These are phyloP conservation scores for Clarias platycephalus DNA, from an alignment of 2,797 vertebrate species.

Conservation along the genomic window DNA sequence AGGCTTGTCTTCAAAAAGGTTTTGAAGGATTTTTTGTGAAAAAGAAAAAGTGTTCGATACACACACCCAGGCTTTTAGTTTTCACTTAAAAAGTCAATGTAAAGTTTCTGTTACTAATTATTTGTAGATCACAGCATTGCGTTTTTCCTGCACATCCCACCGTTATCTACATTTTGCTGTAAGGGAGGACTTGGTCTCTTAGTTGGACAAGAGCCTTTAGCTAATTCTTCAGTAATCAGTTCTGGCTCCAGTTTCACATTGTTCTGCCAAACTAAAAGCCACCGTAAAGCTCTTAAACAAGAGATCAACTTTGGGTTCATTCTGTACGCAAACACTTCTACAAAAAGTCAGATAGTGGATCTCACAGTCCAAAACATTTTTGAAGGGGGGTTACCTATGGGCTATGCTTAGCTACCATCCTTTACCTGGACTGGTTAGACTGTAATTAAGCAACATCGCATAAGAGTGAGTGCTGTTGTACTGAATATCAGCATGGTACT, in stretches of 20 bases:
- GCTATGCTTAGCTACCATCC: constrained; percentile 24
- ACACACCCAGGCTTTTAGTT: not conserved
- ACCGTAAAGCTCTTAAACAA: constrained; percentile 33
- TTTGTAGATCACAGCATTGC: constrained; percentile 14
- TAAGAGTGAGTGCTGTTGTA: too few species aligned
- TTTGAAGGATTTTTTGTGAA: not conserved
- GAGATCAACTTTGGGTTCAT: constrained; percentile 48
- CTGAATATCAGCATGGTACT: too few species aligned
- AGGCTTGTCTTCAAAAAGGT: not conserved
- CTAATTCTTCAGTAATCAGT: constrained; percentile 21
- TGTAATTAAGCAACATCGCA: constrained; percentile 17
- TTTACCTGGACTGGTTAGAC: not conserved
- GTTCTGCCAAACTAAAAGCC: constrained; percentile 31
- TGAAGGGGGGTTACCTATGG: constrained; percentile 18
- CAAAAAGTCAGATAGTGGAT: constrained; percentile 35
- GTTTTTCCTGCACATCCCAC: not conserved
- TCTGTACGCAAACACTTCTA: constrained; percentile 36
- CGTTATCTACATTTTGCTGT: constrained; percentile 21
- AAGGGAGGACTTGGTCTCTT: constrained; percentile 18
- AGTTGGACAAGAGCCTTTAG: constrained; percentile 16
- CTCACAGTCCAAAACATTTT: constrained; percentile 28
- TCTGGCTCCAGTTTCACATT: not conserved
- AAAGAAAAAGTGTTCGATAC: not conserved
- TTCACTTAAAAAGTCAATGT: not conserved
- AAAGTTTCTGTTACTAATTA: not conserved